phyloP scores from a whole-genome alignment of 2,113 vertebrate species.

The Neomonachus schauinslandi region DNA sequence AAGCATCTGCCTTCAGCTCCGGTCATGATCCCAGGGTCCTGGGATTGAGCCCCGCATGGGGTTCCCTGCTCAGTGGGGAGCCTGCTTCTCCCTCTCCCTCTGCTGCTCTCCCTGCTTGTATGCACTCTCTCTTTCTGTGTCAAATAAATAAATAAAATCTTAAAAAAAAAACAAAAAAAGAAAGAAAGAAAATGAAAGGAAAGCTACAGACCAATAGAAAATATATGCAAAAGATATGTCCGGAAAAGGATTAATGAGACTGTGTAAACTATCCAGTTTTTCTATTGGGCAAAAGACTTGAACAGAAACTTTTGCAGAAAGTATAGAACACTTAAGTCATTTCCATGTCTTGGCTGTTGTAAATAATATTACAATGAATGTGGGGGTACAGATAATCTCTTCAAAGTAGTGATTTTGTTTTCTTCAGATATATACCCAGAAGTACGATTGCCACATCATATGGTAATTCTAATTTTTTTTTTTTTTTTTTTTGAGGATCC shows the following conservation, averaged over 20 bases:
- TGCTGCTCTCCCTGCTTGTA: too few relatives aligned
- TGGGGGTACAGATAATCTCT: not conserved
- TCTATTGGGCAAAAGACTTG: not conserved
- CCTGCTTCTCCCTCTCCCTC: too few relatives aligned
- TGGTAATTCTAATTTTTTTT: not conserved
- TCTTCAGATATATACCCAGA: not conserved
- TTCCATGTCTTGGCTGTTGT: not conserved
- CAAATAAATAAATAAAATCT: too few relatives aligned
- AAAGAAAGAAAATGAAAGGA: not conserved
- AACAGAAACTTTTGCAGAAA: not conserved
- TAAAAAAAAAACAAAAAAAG: too few relatives aligned
- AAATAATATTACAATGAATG: not conserved
- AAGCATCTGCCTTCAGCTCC: too few relatives aligned
- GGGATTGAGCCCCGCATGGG: too few relatives aligned
- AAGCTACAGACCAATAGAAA: not conserved
- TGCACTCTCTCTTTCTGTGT: too few relatives aligned
- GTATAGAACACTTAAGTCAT: not conserved
- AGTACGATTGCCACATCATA: not conserved
- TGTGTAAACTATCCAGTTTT: not conserved
- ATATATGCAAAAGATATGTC: not conserved
- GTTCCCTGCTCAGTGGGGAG: too few relatives aligned
- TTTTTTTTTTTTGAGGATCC: not conserved
- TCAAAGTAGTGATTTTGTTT: not conserved
- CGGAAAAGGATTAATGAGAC: not conserved
- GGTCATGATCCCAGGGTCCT: too few relatives aligned